Evolutionary conservation across 2,888 invertebrate species (phyloP), one percentile per base, ranked within the genome.

Genomic region (Macroteleia sp.): DNA sequence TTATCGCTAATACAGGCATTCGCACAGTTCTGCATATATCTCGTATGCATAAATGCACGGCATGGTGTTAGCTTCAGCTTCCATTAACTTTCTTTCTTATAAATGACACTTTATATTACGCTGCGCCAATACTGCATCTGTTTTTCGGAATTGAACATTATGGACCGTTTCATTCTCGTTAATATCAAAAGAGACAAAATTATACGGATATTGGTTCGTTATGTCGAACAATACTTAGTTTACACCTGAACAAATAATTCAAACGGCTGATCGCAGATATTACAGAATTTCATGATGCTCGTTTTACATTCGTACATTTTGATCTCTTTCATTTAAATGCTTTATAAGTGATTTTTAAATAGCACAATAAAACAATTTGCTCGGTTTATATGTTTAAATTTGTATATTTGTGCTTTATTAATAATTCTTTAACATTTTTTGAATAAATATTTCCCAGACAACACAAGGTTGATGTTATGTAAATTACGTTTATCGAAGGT

Each of bases 1-100:
- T 66, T 75, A 71, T 79, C 62, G 75, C 62, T 71, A 71, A 67
- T 71, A 57, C 62, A 64, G 61, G 64, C 70, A 66, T 59, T 67
- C 46, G 46, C 66, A 44, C 46, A 61, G 61, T 56, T 42, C 34
- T 62, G 44, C 52, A 36, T 64, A 52, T 42, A 62, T 50, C 32
- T 32, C 42, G 28, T 20, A 56, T 67, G 48, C 67, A 67, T 62
- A 67, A 67, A 75, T 75, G 67, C 67, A 61, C 48, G 36, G 19
- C 16, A 39, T 20, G 32, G 30, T 56, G 57, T 57, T 56, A 42
- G 46, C 48, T 61, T 39, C 46, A 61, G 48, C 61, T 46, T 67
- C 28, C 32, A 59, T 74, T 66, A 74, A 57, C 44, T 52, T 59
- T 59, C 48, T 74, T 74, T 52, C 17, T 46, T 59, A 44, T 66